Evolutionary conservation across 2,113 vertebrate species (phyloP).

Genomic region (Hippoglossus stenolepis): DNA sequence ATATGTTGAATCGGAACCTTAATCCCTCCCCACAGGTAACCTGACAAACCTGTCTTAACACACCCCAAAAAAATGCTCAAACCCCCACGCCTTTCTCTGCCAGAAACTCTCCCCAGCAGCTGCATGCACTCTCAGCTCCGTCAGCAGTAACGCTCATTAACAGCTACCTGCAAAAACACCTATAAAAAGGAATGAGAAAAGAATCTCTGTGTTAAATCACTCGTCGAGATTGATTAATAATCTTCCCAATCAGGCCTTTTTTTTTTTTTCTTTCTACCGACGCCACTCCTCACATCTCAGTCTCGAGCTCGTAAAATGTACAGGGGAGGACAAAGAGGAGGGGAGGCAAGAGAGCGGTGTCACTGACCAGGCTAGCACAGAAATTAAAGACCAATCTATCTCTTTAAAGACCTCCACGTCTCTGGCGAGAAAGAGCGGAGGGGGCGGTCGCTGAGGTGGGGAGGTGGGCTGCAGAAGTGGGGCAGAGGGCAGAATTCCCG

Average conservation of each 20-base stretch:
- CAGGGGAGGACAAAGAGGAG: conserved; percentile 55
- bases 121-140: conserved; percentile 48
- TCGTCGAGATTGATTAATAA: conserved; percentile 53
- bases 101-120: conserved; percentile 53
- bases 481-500: conserved; percentile 86
- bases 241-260: conserved; percentile 37
- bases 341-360: conserved; percentile 50
- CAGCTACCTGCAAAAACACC: conserved; percentile 60
- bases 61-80: conserved; percentile 19
- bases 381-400: conserved; percentile 79
- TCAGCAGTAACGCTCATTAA: conserved; percentile 56
- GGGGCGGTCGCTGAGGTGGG: neutral
- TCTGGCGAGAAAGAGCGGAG: conserved; percentile 18
- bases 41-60: conserved; percentile 57
- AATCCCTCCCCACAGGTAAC: conserved; percentile 39
- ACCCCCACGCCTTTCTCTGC: conserved; percentile 42
- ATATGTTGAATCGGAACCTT: neutral
- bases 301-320: conserved; percentile 54
- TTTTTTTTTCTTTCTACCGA: neutral
- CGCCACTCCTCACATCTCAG: conserved; percentile 50
- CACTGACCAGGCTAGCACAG: conserved; percentile 63
- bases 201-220: conserved; percentile 53
- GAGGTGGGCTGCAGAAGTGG: conserved; percentile 73
- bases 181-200: conserved; percentile 49
- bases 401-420: conserved; percentile 80